Base-by-base conservation (phyloP, 1,140 invertebrate genomes). In the Sesamia nonagrioides region DNA sequence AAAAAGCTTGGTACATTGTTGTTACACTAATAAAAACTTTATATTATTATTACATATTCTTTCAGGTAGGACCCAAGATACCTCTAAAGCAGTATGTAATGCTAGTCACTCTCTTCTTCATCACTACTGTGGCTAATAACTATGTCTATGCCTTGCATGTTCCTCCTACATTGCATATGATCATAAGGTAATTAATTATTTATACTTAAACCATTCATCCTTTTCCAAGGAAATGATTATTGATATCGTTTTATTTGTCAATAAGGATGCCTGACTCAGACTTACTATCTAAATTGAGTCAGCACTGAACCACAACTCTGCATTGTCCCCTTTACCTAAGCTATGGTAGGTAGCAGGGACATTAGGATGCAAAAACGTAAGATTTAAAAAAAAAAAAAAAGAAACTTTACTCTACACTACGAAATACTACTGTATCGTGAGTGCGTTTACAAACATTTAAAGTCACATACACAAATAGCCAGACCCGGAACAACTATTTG, bases 61-160 rank as follows among this genome's bases (percentile, higher is more conserved):
- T 94, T 79, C 88, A 95, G 93, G 79, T 94, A 48, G 74, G 81
- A 50, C 88, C 92, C 66, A 92, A 91, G 82, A 93, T 95, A 78
- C 93, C 92, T 8, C 18, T 94, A 50, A 88, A 82, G 69, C 87
- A 93, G 63, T 95, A 95, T 86, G 81, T 86, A 40, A 77, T 92
- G 61, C 78, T 95, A 52, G 89, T 93, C 58, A 77, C 81, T 63
- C 89, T 95, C 50, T 94, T 91, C 90, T 94, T 95, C 84, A 37
- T 92, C 27, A 93, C 93, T 61, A 92, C 91, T 85, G 91, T 93
- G 54, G 88, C 91, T 8, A 95, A 95, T 89, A 95, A 95, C 75
- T 94, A 92, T 91, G 93, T 93, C 15, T 95, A 95, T 80, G 86
- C 87, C 79, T 90, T 95, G 86, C 92, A 95, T 91, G 93, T 95